phyloP scores from a whole-genome alignment of 2,113 vertebrate genomes.

The Synodontis membranacea region DNA sequence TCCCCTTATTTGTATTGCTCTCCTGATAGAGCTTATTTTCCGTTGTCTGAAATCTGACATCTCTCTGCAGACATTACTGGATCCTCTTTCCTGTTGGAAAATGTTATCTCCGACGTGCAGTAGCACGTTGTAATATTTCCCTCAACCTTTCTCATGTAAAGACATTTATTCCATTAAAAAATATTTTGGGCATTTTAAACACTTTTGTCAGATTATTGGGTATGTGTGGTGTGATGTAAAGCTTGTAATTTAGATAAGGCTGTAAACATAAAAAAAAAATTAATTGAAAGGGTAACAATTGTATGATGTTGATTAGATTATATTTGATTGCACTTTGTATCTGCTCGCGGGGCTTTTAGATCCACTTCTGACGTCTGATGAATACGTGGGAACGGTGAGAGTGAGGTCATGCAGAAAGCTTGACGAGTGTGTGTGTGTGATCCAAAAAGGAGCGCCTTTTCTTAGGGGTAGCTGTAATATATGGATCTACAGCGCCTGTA shows the following conservation, averaged over 20 bases:
- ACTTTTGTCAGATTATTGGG: conserved; percentile 28
- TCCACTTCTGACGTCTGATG: not conserved
- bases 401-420: not conserved
- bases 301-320: not conserved
- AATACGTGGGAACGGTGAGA: not conserved
- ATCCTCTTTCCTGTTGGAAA: conserved; percentile 42
- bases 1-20: not conserved
- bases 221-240: not conserved
- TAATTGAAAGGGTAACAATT: not conserved
- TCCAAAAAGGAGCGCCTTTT: not conserved
- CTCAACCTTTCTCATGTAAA: conserved; percentile 72
- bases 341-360: not conserved
- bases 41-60: conserved; percentile 33
- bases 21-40: conserved; percentile 29
- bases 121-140: conserved; percentile 70
- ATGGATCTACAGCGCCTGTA: not conserved
- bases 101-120: conserved; percentile 66
- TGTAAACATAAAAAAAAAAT: not conserved
- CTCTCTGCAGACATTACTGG: conserved; percentile 33
- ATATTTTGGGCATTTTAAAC: conserved; percentile 72
- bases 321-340: not conserved
- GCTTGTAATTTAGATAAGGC: not conserved
- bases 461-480: not conserved
- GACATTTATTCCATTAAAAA: conserved; percentile 75
- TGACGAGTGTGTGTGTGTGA: not conserved